Evolutionary conservation across 2,888 invertebrate genomes (phyloP).

Genomic region (Hydraecia micacea): DNA sequence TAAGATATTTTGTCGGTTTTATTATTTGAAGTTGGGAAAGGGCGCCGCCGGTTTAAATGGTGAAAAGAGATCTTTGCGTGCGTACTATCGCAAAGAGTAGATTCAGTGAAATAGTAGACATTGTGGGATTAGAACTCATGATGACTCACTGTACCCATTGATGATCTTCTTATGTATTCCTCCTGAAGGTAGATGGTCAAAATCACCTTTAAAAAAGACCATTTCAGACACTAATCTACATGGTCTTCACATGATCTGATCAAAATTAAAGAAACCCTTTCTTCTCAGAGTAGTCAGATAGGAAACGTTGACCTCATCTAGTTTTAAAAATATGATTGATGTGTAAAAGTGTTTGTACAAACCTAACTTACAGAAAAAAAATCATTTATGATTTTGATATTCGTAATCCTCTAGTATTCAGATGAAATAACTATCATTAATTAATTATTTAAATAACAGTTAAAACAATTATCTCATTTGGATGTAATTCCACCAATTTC

Average conservation of each 20-base stretch:
- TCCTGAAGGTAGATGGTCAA: not conserved
- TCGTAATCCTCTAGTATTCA: no score
- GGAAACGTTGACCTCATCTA: not conserved
- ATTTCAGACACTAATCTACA: not conserved
- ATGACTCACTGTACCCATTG: not conserved
- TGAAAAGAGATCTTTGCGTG: not conserved
- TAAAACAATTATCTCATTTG: no score
- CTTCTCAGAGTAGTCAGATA: not conserved
- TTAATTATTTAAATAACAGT: no score
- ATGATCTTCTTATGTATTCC: not conserved
- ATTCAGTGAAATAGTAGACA: not conserved
- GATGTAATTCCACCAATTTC: no score
- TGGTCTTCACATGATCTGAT: not conserved
- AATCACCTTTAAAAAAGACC: not conserved
- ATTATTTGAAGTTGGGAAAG: not conserved
- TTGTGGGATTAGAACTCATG: not conserved
- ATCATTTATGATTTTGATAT: not conserved
- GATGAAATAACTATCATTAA: not conserved
- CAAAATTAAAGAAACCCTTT: not conserved
- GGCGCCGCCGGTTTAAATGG: not conserved
- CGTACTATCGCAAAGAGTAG: not conserved
- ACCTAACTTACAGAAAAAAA: not conserved
- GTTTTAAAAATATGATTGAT: not conserved
- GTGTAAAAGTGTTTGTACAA: not conserved
- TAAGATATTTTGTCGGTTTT: slow-evolving; percentile 30